phyloP scores from a whole-genome alignment of 2,888 invertebrate genomes.

The Synergus laeviventris region DNA sequence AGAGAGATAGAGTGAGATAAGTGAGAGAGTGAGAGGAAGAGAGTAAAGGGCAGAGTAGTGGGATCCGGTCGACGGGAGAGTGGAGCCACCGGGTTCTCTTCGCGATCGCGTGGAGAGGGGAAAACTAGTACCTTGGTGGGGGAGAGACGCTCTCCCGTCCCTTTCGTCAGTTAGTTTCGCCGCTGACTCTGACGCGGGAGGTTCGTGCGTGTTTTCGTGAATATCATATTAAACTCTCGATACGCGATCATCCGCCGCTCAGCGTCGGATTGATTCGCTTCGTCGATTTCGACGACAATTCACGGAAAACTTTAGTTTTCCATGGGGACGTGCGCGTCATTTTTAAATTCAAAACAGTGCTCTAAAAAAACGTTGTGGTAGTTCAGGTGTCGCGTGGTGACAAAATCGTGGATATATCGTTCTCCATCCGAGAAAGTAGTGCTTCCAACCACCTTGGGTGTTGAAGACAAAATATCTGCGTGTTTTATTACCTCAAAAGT shows the following conservation, averaged over 20 bases:
- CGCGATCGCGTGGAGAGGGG: slow-evolving; percentile 17
- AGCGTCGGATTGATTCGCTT: slow-evolving; percentile 25
- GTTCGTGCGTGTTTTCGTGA: slow-evolving; percentile 57
- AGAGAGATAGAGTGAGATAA: slow-evolving; percentile 42
- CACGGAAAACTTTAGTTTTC: background rate
- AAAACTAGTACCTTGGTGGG: slow-evolving; percentile 37
- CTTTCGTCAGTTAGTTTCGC: slow-evolving; percentile 55
- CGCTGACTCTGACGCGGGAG: slow-evolving; percentile 52
- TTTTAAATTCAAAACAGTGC: background rate
- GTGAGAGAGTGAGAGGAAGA: slow-evolving; percentile 47
- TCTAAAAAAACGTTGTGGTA: slow-evolving; percentile 26
- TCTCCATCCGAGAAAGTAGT: slow-evolving; percentile 1
- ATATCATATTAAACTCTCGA: slow-evolving; percentile 48
- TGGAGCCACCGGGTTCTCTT: slow-evolving; percentile 41
- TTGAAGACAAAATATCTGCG: slow-evolving; percentile 4
- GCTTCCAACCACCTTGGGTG: background rate
- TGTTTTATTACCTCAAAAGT: background rate
- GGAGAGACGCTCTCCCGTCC: slow-evolving; percentile 54
- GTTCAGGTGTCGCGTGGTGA: slow-evolving; percentile 26
- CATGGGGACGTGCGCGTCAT: background rate
- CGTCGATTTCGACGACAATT: slow-evolving; percentile 1
- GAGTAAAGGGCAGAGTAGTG: slow-evolving; percentile 53
- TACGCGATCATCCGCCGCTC: slow-evolving; percentile 27
- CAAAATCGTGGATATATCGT: background rate
- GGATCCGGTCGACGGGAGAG: slow-evolving; percentile 52